Evolutionary conservation across 64 coral and sea anemone genomes (phyloP), one percentile per base, ranked within the genome.

Genomic region (Astreopora myriophthalma): DNA sequence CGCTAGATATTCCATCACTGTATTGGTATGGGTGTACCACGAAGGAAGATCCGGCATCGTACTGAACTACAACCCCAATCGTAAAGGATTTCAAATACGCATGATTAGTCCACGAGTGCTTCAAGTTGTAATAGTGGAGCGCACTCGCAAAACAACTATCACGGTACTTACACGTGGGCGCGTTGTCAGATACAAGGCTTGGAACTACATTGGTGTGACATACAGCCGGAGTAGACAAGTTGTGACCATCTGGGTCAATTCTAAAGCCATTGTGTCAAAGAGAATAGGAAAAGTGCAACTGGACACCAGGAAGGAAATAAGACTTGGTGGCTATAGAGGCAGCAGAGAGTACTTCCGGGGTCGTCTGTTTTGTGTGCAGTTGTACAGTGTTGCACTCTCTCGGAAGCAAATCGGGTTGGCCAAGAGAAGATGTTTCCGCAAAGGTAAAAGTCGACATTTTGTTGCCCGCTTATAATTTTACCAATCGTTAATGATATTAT

Each of bases 241-340:
- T n/a, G 71, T 88, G 40, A 96, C 93, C 22, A 71, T 96, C 31
- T 93, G 91, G 95, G 78, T 96, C 25, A 96, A 96, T 74, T 84
- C 70, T n/a, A 96, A 74, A 76, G 11, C 75, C 26, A 91, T 96
- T 28, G 86, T 36, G 1, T 78, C 40, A 70, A 93, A 34, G 3
- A 63, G 79, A 16, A 37, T 96, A 3, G 86, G 95, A 80, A 52
- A 87, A 4, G 46, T 96, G n/a, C 86, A 77, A 35, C 60, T 96
- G 35, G 91, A 92, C 7, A 96, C 95, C 3, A 84, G 79, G 29
- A 68, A 48, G 39, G 68, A 87, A 1, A 77, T 96, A 40, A 89
- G 80, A 48, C 86, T 96, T 60, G 95, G 95, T 22, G 64, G 79
- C 14, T 63, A 64, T 26, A 71, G 12, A 22, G 69, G 91, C 63